These are phyloP conservation scores for Neopelma chrysocephalum DNA, from an alignment of 2,797 vertebrate genomes.

Conservation along the genomic window DNA sequence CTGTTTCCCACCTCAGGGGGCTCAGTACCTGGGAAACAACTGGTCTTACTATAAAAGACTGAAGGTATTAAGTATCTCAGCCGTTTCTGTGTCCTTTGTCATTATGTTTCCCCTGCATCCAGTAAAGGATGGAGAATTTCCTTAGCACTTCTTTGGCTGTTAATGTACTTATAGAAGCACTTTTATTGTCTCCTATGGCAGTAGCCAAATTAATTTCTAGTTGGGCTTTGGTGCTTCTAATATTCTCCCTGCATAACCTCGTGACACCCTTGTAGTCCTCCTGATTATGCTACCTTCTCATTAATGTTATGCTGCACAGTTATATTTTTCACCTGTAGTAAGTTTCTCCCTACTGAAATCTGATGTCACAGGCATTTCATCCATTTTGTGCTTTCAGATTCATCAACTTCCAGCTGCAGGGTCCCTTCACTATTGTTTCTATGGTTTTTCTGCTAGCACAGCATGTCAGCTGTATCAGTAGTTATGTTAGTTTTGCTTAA, in stretches of 20 bases:
- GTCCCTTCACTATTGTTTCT: background rate
- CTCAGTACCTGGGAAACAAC: background rate
- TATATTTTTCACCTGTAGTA: background rate
- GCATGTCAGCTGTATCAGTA: background rate
- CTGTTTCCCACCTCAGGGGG: background rate
- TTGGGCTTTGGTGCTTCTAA: background rate
- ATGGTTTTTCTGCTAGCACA: background rate
- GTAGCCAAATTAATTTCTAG: background rate
- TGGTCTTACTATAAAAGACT: background rate
- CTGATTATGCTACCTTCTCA: background rate
- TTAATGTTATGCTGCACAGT: background rate
- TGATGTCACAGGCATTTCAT: background rate
- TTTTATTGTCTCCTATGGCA: background rate
- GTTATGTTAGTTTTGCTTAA: constrained; percentile 30
- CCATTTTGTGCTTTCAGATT: constrained; percentile 21
- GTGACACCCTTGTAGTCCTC: background rate
- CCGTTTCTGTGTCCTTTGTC: background rate
- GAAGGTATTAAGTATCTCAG: background rate
- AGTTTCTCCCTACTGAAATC: background rate
- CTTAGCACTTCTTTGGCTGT: background rate
- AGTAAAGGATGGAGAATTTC: background rate
- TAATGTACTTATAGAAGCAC: background rate
- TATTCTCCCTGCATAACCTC: background rate
- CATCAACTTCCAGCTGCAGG: background rate
- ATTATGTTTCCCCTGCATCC: background rate